Conservation (phyloP, 2,888 invertebrate species). For the Cephus spinipes region DNA sequence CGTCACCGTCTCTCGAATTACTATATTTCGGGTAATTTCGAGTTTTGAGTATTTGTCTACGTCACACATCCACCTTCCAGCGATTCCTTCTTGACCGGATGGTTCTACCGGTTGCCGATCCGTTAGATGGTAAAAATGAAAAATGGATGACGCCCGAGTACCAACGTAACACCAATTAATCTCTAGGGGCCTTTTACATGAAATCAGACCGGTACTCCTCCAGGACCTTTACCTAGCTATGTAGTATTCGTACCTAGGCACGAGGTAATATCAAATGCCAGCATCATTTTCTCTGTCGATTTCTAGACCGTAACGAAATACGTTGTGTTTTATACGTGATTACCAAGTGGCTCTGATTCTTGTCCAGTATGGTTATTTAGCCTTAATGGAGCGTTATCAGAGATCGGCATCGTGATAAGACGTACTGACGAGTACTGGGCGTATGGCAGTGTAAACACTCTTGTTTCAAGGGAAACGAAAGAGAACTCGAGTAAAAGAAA, state of each 20-base stretch:
- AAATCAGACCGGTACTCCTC: not conserved
- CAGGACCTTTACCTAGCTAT: not conserved
- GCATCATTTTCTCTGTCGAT: slow-evolving; percentile 54
- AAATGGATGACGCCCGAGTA: not conserved
- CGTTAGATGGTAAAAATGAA: not conserved
- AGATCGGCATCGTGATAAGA: slow-evolving; percentile 33
- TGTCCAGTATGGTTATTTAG: slow-evolving; percentile 36
- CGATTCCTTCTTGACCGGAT: not conserved
- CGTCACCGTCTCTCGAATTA: not conserved
- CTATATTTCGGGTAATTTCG: not conserved
- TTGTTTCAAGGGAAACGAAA: not conserved
- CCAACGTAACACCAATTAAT: not conserved
- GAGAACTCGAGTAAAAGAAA: not conserved
- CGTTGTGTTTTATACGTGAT: slow-evolving; percentile 49
- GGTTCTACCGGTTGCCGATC: not conserved
- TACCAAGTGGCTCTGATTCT: not conserved
- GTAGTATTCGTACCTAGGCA: too few relatives aligned
- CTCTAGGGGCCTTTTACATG: not conserved
- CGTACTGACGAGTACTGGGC: not conserved
- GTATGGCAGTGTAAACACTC: not conserved
- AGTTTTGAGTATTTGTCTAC: not conserved
- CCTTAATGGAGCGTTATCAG: slow-evolving; percentile 47
- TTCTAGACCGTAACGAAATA: slow-evolving; percentile 61
- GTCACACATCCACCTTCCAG: not conserved
- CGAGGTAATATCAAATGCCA: not conserved